A percentile compares a stretch with the other conserved stretches of the same genome.
These are phyloP conservation scores for Stichopus horrens DNA, from an alignment of 53 echinoderm and acorn worm species.

Conservation along the genomic window DNA sequence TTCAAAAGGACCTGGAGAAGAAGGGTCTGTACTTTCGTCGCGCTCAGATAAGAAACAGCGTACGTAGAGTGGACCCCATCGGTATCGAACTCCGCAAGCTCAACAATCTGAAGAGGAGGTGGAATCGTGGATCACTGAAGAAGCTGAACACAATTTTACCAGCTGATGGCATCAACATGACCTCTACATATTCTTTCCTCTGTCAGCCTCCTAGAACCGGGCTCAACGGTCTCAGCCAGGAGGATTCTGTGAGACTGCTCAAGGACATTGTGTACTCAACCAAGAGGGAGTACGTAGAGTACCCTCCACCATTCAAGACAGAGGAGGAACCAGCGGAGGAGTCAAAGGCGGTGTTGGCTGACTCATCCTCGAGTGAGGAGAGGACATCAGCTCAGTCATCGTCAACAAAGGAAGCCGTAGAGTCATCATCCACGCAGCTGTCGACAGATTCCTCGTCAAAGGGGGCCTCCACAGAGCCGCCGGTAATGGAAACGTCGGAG, in stretches of 20 bases:
- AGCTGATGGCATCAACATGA: slow-evolving; percentile 41
- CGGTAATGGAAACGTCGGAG: too few relatives aligned
- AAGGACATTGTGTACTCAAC: slow-evolving; percentile 12
- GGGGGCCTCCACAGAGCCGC: too few relatives aligned
- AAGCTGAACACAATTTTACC: slow-evolving; percentile 24
- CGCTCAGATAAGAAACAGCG: slow-evolving; percentile 29
- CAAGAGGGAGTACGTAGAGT: slow-evolving; percentile 18
- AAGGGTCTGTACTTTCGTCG: slow-evolving; percentile 21
- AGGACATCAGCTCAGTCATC: not conserved
- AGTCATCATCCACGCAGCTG: not conserved
- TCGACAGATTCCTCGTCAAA: not conserved
- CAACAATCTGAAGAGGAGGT: slow-evolving; percentile 20
- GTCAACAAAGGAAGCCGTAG: not conserved
- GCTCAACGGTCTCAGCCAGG: slow-evolving; percentile 29
- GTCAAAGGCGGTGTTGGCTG: not conserved
- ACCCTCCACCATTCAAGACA: not conserved
- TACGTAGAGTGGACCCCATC: slow-evolving; percentile 35
- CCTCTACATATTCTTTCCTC: slow-evolving; percentile 27
- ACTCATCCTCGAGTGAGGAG: not conserved
- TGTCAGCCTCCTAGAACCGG: slow-evolving; percentile 39
- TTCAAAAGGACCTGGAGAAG: slow-evolving; percentile 18
- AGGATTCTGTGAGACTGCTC: slow-evolving; percentile 29
- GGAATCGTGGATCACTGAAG: slow-evolving; percentile 40
- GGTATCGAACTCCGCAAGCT: slow-evolving; percentile 39
- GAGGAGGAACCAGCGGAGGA: not conserved